A percentile compares a stretch with the other conserved stretches of the same genome.
phyloP scores from a whole-genome alignment of 2,113 vertebrate species.

The Axis porcinus region DNA sequence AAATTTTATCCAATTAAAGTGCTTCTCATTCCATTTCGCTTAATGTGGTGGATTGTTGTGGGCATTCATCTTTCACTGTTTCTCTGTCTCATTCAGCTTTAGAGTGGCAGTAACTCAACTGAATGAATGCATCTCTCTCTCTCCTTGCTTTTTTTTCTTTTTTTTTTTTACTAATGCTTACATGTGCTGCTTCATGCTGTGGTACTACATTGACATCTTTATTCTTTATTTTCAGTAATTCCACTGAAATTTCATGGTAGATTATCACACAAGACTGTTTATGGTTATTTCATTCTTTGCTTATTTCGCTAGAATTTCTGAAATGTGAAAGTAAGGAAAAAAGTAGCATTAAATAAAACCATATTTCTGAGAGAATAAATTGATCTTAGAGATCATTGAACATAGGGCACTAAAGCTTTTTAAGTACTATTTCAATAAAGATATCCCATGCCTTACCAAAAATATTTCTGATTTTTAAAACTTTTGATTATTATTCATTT shows the following conservation, averaged over 20 bases:
- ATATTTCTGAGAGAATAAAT: conserved; percentile 24
- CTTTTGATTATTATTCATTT: neutral
- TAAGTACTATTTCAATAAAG: conserved; percentile 9
- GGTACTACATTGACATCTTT: conserved; percentile 64
- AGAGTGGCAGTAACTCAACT: conserved; percentile 42
- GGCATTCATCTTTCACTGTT: conserved; percentile 60
- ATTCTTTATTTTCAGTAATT: conserved; percentile 57
- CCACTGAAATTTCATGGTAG: conserved; percentile 55
- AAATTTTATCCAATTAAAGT: conserved; percentile 69
- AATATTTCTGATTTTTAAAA: neutral
- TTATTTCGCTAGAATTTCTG: neutral
- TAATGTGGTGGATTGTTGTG: conserved; percentile 53
- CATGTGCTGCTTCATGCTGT: conserved; percentile 53
- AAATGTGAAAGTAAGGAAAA: conserved; percentile 35
- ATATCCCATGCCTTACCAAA: neutral
- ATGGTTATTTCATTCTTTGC: conserved; percentile 17
- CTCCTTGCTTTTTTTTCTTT: neutral
- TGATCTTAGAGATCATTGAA: conserved; percentile 26
- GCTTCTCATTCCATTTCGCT: conserved; percentile 69
- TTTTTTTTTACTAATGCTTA: neutral
- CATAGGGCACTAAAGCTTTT: neutral
- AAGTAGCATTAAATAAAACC: neutral
- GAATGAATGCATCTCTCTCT: conserved; percentile 47
- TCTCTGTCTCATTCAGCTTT: conserved; percentile 60
- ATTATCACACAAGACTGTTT: conserved; percentile 38